Conservation (phyloP, 2,797 vertebrate species). For the Pelochelys cantorii region DNA sequence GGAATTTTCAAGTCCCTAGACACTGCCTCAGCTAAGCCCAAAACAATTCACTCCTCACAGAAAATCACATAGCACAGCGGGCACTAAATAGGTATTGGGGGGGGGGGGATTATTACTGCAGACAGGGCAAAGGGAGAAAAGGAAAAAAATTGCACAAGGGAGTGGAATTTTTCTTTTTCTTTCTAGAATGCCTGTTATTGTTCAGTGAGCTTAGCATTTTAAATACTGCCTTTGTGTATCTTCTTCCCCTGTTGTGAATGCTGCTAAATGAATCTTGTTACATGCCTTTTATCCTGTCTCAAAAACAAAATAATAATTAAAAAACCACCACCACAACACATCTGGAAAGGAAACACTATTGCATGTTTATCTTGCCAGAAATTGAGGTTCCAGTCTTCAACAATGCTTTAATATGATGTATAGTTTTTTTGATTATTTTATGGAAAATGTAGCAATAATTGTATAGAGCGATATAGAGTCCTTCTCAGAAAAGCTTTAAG, state of each 20-base stretch:
- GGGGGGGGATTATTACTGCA: constrained; percentile 12
- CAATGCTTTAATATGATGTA: background rate
- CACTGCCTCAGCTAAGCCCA: background rate
- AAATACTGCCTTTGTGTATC: background rate
- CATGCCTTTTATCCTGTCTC: background rate
- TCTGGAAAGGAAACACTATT: background rate
- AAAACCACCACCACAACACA: background rate
- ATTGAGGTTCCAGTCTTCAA: background rate
- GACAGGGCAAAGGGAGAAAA: background rate
- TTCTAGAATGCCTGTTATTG: background rate
- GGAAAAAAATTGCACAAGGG: background rate
- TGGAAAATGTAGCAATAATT: constrained; percentile 39
- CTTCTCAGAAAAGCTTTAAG: constrained; percentile 45
- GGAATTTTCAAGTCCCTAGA: constrained; percentile 21
- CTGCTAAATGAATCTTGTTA: background rate
- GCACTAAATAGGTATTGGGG: constrained; percentile 15
- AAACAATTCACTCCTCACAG: constrained; percentile 25
- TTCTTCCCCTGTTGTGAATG: background rate
- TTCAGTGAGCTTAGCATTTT: background rate
- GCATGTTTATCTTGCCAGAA: background rate
- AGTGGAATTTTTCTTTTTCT: background rate
- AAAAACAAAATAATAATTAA: background rate
- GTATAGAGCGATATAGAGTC: background rate
- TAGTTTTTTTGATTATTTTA: background rate
- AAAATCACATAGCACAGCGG: background rate